Conservation (phyloP, 2,888 invertebrate species). For the Apotomis betuletana region DNA sequence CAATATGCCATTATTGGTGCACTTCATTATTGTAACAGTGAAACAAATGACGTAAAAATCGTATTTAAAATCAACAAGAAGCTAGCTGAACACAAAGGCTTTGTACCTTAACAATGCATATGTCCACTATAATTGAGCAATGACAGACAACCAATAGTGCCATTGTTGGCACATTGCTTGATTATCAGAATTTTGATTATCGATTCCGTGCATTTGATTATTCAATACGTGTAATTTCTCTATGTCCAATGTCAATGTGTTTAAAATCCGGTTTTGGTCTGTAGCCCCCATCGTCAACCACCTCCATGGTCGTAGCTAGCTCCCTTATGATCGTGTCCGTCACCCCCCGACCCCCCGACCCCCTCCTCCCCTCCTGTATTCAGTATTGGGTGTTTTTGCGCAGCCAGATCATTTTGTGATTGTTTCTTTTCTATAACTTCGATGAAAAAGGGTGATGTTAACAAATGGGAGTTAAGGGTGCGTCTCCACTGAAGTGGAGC, state of each 20-base stretch:
- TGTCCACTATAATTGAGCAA: too few relatives aligned
- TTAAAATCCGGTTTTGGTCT: conserved; percentile 29
- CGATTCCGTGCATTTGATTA: too few relatives aligned
- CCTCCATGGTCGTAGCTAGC: conserved; percentile 27
- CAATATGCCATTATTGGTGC: too few relatives aligned
- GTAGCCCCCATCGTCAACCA: conserved; percentile 14
- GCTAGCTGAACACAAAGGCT: too few relatives aligned
- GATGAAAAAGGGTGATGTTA: conserved; percentile 21
- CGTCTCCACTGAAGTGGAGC: too few relatives aligned
- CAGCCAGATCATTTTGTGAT: conserved; percentile 37
- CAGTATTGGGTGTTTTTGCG: conserved; percentile 23
- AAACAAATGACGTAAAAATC: too few relatives aligned
- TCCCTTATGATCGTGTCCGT: conserved; percentile 27
- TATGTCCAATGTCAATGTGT: conserved; percentile 27
- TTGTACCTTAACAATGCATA: not conserved
- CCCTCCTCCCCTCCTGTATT: not conserved
- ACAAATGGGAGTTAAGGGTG: not conserved
- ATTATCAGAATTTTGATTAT: too few relatives aligned
- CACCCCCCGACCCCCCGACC: not conserved
- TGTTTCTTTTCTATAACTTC: conserved; percentile 15
- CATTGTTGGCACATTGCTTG: too few relatives aligned
- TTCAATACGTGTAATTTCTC: too few relatives aligned
- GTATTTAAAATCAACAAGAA: too few relatives aligned
- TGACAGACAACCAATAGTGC: not conserved
- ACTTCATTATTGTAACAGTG: too few relatives aligned